Evolutionary conservation across 2,113 vertebrate genomes (phyloP).

Genomic region (Petrocephalus microphthalmus): DNA sequence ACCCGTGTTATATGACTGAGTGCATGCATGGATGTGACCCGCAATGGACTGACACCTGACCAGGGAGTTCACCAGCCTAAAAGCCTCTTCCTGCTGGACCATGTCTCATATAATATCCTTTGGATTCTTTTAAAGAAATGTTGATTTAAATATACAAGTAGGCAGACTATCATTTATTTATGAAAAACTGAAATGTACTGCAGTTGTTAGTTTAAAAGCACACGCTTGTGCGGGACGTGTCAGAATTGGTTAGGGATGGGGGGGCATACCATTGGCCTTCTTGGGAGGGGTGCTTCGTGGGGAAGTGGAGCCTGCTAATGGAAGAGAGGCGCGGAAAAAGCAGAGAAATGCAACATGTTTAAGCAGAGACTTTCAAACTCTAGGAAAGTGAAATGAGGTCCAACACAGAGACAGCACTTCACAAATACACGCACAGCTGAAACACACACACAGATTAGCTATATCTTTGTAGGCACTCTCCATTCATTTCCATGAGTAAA

Average conservation of each 20-base stretch:
- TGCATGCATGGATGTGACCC: not conserved
- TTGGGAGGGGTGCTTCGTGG: not conserved
- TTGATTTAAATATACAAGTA: not conserved
- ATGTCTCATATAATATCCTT: not conserved
- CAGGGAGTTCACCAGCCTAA: not conserved
- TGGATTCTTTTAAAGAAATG: not conserved
- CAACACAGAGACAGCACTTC: not conserved
- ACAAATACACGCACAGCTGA: not conserved
- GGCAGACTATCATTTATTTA: not conserved
- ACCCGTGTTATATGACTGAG: not conserved
- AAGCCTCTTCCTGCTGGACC: not conserved
- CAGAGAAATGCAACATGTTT: not conserved
- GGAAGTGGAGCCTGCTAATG: slow-evolving; percentile 1
- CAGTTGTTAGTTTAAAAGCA: not conserved
- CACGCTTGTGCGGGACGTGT: not conserved
- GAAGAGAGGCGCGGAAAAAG: not conserved
- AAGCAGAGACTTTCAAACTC: not conserved
- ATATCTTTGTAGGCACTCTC: too few relatives aligned
- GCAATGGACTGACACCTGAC: not conserved
- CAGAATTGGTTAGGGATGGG: not conserved
- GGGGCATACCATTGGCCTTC: slow-evolving; percentile 15
- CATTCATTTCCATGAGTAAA: too few relatives aligned
- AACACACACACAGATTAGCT: not conserved
- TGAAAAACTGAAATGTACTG: not conserved
- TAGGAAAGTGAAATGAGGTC: not conserved